A percentile compares a stretch with the other conserved stretches of the same genome.
phyloP scores from a whole-genome alignment of 2,113 vertebrate species.

The Pavo muticus region DNA sequence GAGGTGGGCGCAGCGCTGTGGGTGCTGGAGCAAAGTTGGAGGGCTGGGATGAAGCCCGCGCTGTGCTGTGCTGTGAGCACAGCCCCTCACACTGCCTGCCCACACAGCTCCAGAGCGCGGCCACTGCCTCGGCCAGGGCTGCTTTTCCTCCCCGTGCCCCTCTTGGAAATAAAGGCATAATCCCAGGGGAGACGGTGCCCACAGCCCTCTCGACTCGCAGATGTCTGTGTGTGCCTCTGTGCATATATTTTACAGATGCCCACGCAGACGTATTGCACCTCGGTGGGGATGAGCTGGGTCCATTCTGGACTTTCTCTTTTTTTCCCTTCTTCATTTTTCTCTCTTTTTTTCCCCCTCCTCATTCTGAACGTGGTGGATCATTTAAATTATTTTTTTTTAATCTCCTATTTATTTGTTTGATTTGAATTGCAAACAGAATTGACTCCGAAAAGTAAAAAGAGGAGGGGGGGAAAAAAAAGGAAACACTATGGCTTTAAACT shows the following conservation, averaged over 20 bases:
- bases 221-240: neutral
- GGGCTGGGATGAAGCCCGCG: too few species aligned
- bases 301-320: constrained; percentile 19
- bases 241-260: neutral
- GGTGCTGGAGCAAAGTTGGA: too few species aligned
- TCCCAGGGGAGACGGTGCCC: neutral
- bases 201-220: neutral
- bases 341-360: neutral
- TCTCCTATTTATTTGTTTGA: constrained; percentile 76
- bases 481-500: constrained; percentile 96
- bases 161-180: neutral
- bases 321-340: neutral
- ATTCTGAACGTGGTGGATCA: neutral
- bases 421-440: constrained; percentile 80
- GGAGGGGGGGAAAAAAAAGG: constrained; percentile 57
- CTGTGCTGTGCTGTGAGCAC: too few species aligned
- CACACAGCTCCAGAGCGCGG: too few species aligned
- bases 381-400: constrained; percentile 2
- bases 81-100: too few species aligned
- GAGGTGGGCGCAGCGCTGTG: too few species aligned
- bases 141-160: neutral
- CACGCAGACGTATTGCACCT: neutral
- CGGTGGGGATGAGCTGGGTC: neutral
- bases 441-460: constrained; percentile 82
- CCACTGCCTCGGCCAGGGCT: neutral